Base-by-base conservation (phyloP, 2,888 invertebrate species). In the Platycnemis pennipes region DNA sequence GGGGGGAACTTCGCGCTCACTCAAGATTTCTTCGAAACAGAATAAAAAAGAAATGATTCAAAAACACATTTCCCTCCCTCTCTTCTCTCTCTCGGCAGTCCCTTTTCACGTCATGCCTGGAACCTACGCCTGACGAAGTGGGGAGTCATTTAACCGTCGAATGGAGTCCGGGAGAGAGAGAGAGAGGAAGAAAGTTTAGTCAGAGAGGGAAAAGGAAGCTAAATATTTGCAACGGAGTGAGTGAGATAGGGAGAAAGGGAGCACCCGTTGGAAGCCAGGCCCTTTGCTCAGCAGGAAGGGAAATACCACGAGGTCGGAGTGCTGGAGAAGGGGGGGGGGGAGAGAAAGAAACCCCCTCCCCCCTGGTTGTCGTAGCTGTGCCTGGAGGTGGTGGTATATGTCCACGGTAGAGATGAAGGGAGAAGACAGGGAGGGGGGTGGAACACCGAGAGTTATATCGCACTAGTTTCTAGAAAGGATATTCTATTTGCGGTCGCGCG, bases 401-500 rank as follows among this genome's bases (percentile, higher is more conserved):
- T 2, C 53, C 53, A 19, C 53, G 8, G 4, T 1, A 16, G 53
- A 53, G 53, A 53, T 22, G 63, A 63, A 26, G 11, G n/a, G 3
- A 5, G 63, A 26, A 0, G 63, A n/a, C 63, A 7, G 63, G n/a
- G 63, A n/a, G 26, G 49, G 49, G 49, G 49, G 26, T 26, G 26
- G 63, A 63, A 31, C 22, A 56, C 56, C 89, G 53, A n/a, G 56
- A 53, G 88, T 53, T 53, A 88, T 53, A 88, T 89, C 89, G 56
- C 56, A 89, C 56, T 22, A 89, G 89, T 89, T 89, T 89, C 89
- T 53, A n/a, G 88, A 88, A 88, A 89, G 89, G 89, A 89, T 89
- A 89, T 89, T 56, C 53, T 89, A 89, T 89, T 89, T 89, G 89
- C 89, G 56, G 56, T 53, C 56, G 22, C 5, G 26, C 5, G 63